Conservation (phyloP, 2,797 vertebrate species). For the Scleropages formosus region DNA sequence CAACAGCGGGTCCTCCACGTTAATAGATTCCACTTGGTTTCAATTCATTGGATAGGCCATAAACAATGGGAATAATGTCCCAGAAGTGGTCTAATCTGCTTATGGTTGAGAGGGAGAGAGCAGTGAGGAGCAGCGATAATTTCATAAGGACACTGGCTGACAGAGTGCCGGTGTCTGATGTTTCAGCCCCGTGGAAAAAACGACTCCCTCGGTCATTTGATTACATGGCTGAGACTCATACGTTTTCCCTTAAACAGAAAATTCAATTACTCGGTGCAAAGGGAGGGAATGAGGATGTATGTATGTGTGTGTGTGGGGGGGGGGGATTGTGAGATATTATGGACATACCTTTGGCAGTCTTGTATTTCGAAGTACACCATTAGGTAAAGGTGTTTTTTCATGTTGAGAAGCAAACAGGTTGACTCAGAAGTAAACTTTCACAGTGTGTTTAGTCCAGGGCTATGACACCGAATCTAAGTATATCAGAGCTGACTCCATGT, state of each 20-base stretch:
- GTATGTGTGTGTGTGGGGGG: too few relatives aligned
- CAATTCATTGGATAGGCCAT: constrained; percentile 62
- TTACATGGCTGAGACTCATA: constrained; percentile 62
- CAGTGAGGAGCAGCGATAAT: constrained; percentile 63
- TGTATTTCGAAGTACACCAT: too few relatives aligned
- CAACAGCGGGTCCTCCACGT: constrained; percentile 32
- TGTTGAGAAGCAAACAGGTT: too few relatives aligned
- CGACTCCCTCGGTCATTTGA: constrained; percentile 53
- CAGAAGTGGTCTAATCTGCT: constrained; percentile 66
- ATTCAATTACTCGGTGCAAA: constrained; percentile 47
- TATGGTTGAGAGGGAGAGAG: constrained; percentile 50
- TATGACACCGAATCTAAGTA: too few relatives aligned
- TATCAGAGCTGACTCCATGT: too few relatives aligned
- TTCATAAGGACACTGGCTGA: constrained; percentile 62
- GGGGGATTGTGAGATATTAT: too few relatives aligned
- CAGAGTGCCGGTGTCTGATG: constrained; percentile 57
- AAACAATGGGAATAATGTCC: constrained; percentile 67
- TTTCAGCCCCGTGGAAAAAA: constrained; percentile 53
- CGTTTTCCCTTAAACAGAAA: constrained; percentile 58
- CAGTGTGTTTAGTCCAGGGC: too few relatives aligned
- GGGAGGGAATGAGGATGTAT: too few relatives aligned
- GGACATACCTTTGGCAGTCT: too few relatives aligned
- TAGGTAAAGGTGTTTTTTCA: too few relatives aligned
- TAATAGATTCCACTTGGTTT: constrained; percentile 65
- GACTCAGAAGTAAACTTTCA: too few relatives aligned